A percentile compares a stretch with the other conserved stretches of the same genome.
phyloP scores from a whole-genome alignment of 2,113 vertebrate genomes.

The Ramphastos sulfuratus region DNA sequence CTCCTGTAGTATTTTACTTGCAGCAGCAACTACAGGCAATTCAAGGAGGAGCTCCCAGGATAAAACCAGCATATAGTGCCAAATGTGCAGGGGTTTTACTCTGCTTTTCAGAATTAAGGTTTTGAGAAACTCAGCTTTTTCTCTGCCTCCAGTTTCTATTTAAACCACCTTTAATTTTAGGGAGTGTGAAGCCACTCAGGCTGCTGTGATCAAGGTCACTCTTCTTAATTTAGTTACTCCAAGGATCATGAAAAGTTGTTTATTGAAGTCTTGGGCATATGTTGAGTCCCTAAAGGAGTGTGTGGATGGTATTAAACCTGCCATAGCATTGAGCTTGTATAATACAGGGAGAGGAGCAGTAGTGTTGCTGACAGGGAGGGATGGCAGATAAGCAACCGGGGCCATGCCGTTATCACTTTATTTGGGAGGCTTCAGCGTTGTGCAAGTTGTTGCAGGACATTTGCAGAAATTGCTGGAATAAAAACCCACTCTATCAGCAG shows the following conservation, averaged over 20 bases:
- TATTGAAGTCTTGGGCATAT: background rate
- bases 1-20: background rate
- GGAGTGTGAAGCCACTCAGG: background rate
- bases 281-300: background rate
- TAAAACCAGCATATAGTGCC: background rate
- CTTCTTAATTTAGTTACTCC: conserved; percentile 14
- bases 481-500: conserved; percentile 56
- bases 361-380: background rate
- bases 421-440: background rate
- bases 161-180: conserved; percentile 15
- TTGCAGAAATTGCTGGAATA: conserved; percentile 33
- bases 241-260: background rate
- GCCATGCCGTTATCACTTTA: background rate
- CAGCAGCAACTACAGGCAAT: background rate
- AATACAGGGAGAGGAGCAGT: background rate
- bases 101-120: background rate
- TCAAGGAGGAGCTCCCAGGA: background rate
- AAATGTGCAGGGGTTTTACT: background rate
- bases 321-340: accelerated
- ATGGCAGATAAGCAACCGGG: background rate
- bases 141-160: conserved; percentile 21
- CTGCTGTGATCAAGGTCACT: conserved; percentile 7
- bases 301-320: background rate
- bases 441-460: background rate
- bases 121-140: conserved; percentile 12